Base-by-base conservation (phyloP, 2,113 vertebrate species). In the Vulpes lagopus region DNA sequence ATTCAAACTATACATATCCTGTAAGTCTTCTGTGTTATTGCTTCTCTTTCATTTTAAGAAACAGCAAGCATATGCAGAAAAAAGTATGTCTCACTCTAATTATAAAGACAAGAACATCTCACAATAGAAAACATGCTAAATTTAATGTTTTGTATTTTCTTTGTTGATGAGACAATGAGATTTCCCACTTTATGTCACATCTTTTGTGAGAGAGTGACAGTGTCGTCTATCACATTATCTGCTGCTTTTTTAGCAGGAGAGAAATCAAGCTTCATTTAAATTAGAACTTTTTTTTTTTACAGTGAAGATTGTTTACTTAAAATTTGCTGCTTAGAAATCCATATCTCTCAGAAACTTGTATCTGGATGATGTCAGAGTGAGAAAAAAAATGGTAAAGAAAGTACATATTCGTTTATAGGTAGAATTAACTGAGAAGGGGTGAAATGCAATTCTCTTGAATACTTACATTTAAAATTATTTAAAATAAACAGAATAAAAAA, bases 131-230 rank as follows among this genome's bases (percentile, higher is more conserved):
- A 62, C 43, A 81, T 55, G 38, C n/a, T 92, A 71, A 92, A n/a
- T 59, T 84, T 94, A 86, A 76, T 78, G 30, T 89, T 97, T 91
- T 81, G 0, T 88, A 49, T 91, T 95, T 91, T 84, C 76, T 89
- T 86, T 93, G 17, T 71, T 91, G 73, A 95, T 91, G 59, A 86
- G 11, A 81, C 25, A 53, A 10, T 96, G 59, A 60, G 73, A 96
- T 85, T 94, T 97, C 51, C 57, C 38, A 81, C 49, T 86, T 83
- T 87, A 82, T 51, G 25, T 85, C 69, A 97, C 23, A 89, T 85
- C 30, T 82, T 88, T 95, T 85, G 25, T 76, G 35, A 93, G 69
- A 92, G 59, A 35, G 12, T 64, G 38, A 30, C 25, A 71, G 11
- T 27, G 27, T 32, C 65, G n/a, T 79, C 55, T 85, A 84, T 19